A percentile compares a stretch with the other conserved stretches of the same genome.
phyloP scores from a whole-genome alignment of 2,113 vertebrate species.

The Leptobrachium leishanense region DNA sequence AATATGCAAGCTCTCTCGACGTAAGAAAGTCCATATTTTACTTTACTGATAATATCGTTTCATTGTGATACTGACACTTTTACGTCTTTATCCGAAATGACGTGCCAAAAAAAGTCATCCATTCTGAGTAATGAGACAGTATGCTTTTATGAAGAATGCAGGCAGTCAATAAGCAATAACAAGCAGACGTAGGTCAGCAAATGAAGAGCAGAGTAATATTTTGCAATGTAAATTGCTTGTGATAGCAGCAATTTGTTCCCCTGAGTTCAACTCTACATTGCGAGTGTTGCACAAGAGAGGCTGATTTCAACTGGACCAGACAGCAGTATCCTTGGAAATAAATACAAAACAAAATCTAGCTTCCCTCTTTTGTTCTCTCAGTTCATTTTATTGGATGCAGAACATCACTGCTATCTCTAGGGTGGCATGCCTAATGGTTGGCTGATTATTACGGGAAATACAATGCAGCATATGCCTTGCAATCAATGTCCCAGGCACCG shows the following conservation, averaged over 20 bases:
- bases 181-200: constrained; percentile 33
- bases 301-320: constrained; percentile 24
- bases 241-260: constrained; percentile 34
- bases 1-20: not conserved
- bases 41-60: constrained; percentile 21
- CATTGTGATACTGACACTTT: constrained; percentile 11
- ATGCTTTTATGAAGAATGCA: constrained; percentile 18
- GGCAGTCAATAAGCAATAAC: constrained; percentile 30
- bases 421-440: too few relatives aligned
- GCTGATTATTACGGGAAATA: too few relatives aligned
- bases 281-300: constrained; percentile 19
- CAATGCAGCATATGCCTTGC: too few relatives aligned
- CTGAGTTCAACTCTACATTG: constrained; percentile 15
- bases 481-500: too few relatives aligned
- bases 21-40: not conserved
- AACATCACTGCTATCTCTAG: constrained; percentile 12
- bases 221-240: constrained; percentile 44
- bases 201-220: constrained; percentile 25
- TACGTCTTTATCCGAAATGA: constrained; percentile 21
- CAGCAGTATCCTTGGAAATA: constrained; percentile 12
- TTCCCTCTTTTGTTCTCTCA: constrained; percentile 21
- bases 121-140: constrained; percentile 15
- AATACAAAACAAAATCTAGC: not conserved
- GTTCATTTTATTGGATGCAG: constrained; percentile 1
- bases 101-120: constrained; percentile 19